Base-by-base conservation (phyloP, 2,113 vertebrate species). In the Argyrosomus japonicus region DNA sequence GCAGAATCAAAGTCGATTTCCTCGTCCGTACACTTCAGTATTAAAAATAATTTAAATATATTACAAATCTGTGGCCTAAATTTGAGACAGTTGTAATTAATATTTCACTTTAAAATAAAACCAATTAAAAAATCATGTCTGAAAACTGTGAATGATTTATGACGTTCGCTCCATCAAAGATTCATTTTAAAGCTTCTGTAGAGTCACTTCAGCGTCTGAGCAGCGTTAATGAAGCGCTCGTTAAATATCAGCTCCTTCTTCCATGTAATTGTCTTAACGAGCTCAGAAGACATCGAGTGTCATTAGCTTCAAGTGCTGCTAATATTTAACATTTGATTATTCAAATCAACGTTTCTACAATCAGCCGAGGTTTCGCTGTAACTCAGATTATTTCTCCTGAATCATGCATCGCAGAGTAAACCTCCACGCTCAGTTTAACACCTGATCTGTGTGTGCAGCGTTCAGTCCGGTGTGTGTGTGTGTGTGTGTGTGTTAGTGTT, bases 21-120 rank as follows among this genome's bases (percentile, higher is more conserved):
- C 36, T 74, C 45, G 14, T 87, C 84, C 48, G 72, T 56, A 54
- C 25, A 77, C 81, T 56, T 79, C 6, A 23, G 65, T 92, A 87
- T 87, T 92, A 89, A 93, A 91, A 93, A 93, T 91, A 90, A 88
- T 90, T 90, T 87, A 88, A 77, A 82, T 85, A 87, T 91, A 70
- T 78, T 92, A 92, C 78, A 92, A 88, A 87, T 85, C 72, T 72
- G 70, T 15, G 64, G 29, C 54, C 18, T 79, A 14, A 75, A 79
- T 78, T 10, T 74, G 12, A 43, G 12, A 62, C 29, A 4, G 2
- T 4, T 40, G 32, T 29, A 1, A 60, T 76, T 84, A 81, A 79
- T 45, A 45, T 21, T 79, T 5, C 0, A 51, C 6, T 62, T 76
- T 32, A 45, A 85, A 71, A 32, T 1, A 32, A 71, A 71, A 69